phyloP scores from a whole-genome alignment of 2,797 vertebrate species.

The Rousettus madagascariensis region DNA sequence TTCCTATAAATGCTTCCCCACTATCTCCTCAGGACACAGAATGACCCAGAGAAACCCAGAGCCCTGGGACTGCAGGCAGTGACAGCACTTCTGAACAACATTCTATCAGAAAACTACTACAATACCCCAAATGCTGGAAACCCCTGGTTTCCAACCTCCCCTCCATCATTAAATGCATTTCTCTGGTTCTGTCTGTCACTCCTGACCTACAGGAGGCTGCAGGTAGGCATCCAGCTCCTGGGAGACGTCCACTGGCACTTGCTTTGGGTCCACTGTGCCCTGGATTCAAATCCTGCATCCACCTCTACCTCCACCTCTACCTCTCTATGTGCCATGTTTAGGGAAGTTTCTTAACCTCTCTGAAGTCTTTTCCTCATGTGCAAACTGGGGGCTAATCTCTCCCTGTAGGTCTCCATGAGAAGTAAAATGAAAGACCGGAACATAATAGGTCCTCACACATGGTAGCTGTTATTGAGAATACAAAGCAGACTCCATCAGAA shows the following conservation, averaged over 20 bases:
- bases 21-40: background rate
- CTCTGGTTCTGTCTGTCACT: background rate
- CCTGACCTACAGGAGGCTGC: background rate
- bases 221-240: background rate
- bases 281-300: background rate
- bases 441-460: background rate
- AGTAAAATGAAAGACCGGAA: background rate
- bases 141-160: background rate
- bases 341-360: background rate
- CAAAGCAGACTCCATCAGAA: background rate
- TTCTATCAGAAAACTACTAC: background rate
- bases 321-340: background rate
- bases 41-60: background rate
- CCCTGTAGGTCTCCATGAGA: background rate
- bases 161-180: background rate
- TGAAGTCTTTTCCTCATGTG: background rate
- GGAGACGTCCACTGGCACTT: background rate
- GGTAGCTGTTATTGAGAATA: background rate
- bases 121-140: rapidly evolving
- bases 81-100: background rate
- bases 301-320: background rate
- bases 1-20: background rate
- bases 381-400: background rate
- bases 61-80: background rate
- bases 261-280: background rate